These are phyloP conservation scores for Macrochelys suwanniensis DNA, from an alignment of 2,797 vertebrate genomes.

Conservation along the genomic window DNA sequence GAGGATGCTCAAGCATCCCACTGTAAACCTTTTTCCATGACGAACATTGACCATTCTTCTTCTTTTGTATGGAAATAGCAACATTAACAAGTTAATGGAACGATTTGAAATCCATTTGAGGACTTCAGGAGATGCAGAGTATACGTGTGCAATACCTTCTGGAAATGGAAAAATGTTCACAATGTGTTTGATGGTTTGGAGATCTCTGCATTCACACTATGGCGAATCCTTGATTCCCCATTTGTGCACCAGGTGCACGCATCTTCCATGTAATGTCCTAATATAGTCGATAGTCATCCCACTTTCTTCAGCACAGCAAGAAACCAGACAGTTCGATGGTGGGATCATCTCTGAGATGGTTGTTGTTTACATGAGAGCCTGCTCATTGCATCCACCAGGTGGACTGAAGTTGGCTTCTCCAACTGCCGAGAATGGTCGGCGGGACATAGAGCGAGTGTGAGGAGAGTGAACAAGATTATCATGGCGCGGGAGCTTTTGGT, in stretches of 20 bases:
- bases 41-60: not conserved
- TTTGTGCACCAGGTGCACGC: not conserved
- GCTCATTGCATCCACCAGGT: not conserved
- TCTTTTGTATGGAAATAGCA: not conserved
- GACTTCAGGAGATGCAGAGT: not conserved
- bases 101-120: not conserved
- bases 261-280: not conserved
- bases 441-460: not conserved
- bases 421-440: no score
- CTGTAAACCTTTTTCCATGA: not conserved
- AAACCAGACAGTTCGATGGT: not conserved
- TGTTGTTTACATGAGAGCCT: not conserved
- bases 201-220: not conserved
- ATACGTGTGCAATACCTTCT: not conserved
- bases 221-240: not conserved
- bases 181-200: not conserved
- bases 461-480: not conserved
- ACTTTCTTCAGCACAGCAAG: not conserved
- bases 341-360: not conserved
- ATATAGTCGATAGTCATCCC: not conserved
- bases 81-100: not conserved
- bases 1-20: not conserved
- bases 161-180: not conserved
- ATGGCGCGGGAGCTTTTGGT: not conserved
- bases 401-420: not conserved